Conservation (phyloP, 2,797 vertebrate genomes). For the Acestrorhynchus altus region DNA sequence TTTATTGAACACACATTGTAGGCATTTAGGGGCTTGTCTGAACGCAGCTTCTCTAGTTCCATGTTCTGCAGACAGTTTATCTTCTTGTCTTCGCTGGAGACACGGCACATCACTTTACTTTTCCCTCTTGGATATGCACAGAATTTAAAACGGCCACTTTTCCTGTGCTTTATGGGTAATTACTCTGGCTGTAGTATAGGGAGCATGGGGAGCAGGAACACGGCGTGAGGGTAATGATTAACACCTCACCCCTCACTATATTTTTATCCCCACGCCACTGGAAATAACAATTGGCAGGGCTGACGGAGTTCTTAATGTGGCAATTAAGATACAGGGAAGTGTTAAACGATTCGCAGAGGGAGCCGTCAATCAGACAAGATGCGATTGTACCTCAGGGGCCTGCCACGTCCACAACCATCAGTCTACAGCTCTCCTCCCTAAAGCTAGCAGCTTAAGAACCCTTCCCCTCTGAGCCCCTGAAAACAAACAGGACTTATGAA, state of each 20-base stretch:
- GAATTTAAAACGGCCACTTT: neutral
- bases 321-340: slow-evolving; percentile 70
- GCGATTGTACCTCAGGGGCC: neutral
- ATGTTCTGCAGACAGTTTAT: neutral
- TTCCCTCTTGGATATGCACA: neutral
- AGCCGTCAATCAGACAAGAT: slow-evolving; percentile 55
- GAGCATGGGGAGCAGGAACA: neutral
- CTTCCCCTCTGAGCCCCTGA: neutral
- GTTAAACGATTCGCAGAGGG: slow-evolving; percentile 65
- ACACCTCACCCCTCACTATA: neutral
- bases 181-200: neutral
- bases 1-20: no score
- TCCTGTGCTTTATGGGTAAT: neutral
- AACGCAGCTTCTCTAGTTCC: neutral
- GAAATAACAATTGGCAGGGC: slow-evolving; percentile 43
- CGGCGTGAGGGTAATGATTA: slow-evolving; percentile 12
- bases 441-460: slow-evolving; percentile 35
- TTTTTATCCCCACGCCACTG: slow-evolving; percentile 7
- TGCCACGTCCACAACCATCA: slow-evolving; percentile 1
- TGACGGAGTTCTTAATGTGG: slow-evolving; percentile 68
- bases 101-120: neutral
- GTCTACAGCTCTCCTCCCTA: slow-evolving; percentile 19
- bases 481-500: slow-evolving; percentile 17
- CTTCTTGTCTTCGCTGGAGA: neutral
- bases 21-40: neutral